Conservation (phyloP, 2,888 invertebrate species). For the Ennomos erosarius region DNA sequence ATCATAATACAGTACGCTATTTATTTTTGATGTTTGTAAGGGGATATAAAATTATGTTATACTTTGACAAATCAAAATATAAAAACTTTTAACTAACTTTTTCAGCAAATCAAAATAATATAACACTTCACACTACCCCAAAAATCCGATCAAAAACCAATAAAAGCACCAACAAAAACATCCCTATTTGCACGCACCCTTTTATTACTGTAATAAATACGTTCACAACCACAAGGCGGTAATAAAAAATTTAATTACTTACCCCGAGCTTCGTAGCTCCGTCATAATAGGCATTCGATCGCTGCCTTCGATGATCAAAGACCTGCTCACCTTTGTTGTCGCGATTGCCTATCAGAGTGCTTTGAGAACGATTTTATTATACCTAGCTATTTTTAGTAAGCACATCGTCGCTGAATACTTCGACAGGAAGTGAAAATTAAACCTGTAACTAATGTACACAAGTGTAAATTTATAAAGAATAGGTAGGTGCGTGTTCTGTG, state of each 20-base stretch:
- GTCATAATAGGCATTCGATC: constrained; percentile 17
- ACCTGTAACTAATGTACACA: too few species aligned
- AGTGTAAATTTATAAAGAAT: too few species aligned
- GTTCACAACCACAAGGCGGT: constrained; percentile 30
- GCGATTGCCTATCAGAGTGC: constrained; percentile 42
- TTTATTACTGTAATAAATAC: constrained; percentile 43
- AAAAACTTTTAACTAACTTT: too few species aligned
- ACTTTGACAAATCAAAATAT: too few species aligned
- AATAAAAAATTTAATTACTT: constrained; percentile 43
- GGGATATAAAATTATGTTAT: too few species aligned
- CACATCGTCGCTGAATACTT: neutral
- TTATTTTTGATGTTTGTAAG: too few species aligned
- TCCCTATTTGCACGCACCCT: constrained; percentile 33
- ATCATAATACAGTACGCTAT: too few species aligned
- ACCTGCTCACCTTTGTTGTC: constrained; percentile 38
- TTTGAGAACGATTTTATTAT: constrained; percentile 33
- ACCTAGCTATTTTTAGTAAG: constrained; percentile 25
- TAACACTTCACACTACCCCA: neutral
- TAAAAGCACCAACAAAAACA: constrained; percentile 33
- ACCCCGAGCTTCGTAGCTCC: constrained; percentile 6
- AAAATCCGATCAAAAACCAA: constrained; percentile 31
- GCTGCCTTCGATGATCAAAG: constrained; percentile 38
- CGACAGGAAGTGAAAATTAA: too few species aligned
- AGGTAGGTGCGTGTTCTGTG: too few species aligned
- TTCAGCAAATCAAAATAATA: too few species aligned